phyloP scores from a whole-genome alignment of 2,797 vertebrate species.

The Tragopan temminckii region DNA sequence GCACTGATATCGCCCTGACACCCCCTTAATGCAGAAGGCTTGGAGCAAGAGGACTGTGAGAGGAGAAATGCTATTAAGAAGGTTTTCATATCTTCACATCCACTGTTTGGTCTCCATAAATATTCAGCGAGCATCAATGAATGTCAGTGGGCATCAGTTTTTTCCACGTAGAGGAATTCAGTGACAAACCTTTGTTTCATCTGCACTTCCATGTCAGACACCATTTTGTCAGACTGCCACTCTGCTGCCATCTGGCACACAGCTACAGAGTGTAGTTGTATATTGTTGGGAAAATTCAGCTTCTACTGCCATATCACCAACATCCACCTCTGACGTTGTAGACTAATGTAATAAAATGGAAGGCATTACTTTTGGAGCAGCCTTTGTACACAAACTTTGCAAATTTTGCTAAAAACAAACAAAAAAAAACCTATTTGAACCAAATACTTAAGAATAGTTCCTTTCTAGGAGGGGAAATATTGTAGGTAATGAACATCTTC shows the following conservation, averaged over 20 bases:
- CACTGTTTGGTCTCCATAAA: neutral
- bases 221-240: no score
- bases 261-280: no score
- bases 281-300: no score
- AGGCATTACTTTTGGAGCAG: no score
- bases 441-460: neutral
- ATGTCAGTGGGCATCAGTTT: neutral
- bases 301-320: no score
- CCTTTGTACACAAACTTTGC: neutral
- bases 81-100: neutral
- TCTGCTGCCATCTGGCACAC: no score
- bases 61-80: neutral
- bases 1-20: no score
- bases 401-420: neutral
- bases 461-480: neutral
- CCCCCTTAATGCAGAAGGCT: neutral
- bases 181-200: no score
- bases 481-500: neutral
- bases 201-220: no score
- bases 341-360: no score
- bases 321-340: no score
- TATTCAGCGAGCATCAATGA: neutral
- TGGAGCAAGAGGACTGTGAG: neutral
- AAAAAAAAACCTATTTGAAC: neutral
- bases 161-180: neutral